phyloP scores from a whole-genome alignment of 2,888 invertebrate species.

The Ochropleura plecta region DNA sequence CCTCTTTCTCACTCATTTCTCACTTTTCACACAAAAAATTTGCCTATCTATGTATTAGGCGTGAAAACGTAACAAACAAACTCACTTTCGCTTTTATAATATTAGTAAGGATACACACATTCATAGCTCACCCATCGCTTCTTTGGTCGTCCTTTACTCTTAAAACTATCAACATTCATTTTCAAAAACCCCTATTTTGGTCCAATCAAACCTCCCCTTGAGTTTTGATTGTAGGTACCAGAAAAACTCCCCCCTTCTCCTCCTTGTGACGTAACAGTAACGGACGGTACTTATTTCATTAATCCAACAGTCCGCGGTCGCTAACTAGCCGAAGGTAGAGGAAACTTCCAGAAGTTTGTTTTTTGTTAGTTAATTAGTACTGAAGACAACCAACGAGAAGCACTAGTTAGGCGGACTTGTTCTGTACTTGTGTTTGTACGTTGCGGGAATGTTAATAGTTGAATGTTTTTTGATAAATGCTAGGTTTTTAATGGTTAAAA shows the following conservation, averaged over 20 bases:
- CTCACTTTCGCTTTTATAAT: too few relatives aligned
- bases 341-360: conserved; percentile 72
- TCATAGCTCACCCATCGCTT: not conserved
- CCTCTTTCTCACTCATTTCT: too few relatives aligned
- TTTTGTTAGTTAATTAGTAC: conserved; percentile 78
- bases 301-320: conserved; percentile 58
- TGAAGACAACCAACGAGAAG: conserved; percentile 72
- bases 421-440: conserved; percentile 34
- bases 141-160: not conserved
- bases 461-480: not conserved
- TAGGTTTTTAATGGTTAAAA: not conserved
- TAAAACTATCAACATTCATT: not conserved
- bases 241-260: too few relatives aligned
- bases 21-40: too few relatives aligned
- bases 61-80: too few relatives aligned
- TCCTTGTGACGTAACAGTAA: conserved; percentile 10
- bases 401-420: conserved; percentile 61
- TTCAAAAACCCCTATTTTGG: not conserved
- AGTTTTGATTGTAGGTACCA: too few relatives aligned
- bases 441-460: conserved; percentile 37
- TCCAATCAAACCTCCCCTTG: not conserved
- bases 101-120: not conserved
- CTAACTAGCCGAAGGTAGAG: conserved; percentile 65
- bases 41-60: too few relatives aligned
- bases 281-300: conserved; percentile 52